Base-by-base conservation (phyloP, 2,888 invertebrate genomes). In the Cordilura impudica region DNA sequence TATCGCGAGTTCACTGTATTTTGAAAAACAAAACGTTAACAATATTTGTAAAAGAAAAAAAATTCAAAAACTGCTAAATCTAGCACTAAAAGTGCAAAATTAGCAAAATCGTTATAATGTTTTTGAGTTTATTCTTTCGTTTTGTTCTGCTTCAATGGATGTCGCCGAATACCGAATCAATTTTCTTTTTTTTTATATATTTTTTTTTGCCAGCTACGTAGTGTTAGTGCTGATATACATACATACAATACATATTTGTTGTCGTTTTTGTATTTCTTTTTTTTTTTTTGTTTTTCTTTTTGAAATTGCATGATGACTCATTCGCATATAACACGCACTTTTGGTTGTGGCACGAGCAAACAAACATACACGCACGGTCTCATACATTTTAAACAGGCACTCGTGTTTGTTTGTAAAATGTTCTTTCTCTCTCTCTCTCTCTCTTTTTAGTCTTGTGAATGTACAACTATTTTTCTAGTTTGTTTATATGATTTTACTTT, bases 301-400 rank as follows among this genome's bases (percentile, higher is more conserved):
- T 65, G 26, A 69, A 78, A 78, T 78, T 74, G 58, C 69, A 74
- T 53, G 70, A 78, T 78, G 78, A 78, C 74, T 78, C 78, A 78
- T 74, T 78, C 70, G 26, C 43, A 66, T 60, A 49, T 12, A 74
- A 43, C 78, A 78, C 78, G 78, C 78, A 78, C 78, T 78, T 78
- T 74, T 66, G 5, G 35, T 35, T 65, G 51, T 56, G 60, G 51
- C 70, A 71, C 58, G 65, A 76, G 53, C n/a, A 35, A 35, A 66
- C 49, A 21, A 14, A 63, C 19, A 75, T 35, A 60, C 18, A 53
- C 12, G 43, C 8, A 26, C 18, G 18, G n/a, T n/a, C n/a, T n/a
- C n/a, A 29, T 16, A 53, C 53, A 61, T 10, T n/a, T n/a, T n/a
- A n/a, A n/a, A n/a, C n/a, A n/a, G n/a, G n/a, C n/a, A n/a, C n/a